Evolutionary conservation across 2,113 vertebrate genomes (phyloP).

Genomic region (Chaenogobius annularis): DNA sequence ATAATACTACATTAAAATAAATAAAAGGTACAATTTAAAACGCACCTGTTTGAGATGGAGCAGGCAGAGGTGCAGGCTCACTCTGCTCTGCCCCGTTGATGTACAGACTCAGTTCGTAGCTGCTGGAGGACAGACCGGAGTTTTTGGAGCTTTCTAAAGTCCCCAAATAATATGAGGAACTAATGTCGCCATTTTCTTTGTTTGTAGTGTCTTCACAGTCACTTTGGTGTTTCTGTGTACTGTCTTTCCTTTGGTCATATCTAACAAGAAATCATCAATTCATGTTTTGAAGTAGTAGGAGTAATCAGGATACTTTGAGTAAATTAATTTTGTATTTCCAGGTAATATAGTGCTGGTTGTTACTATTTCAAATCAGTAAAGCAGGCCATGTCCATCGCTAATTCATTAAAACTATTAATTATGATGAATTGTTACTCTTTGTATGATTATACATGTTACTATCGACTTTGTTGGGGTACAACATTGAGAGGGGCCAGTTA

Average conservation of each 20-base stretch:
- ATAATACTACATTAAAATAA: not conserved
- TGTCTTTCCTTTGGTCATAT: slow-evolving; percentile 45
- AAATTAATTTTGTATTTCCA: too few species aligned
- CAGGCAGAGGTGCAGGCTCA: not conserved
- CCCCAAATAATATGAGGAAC: slow-evolving; percentile 57
- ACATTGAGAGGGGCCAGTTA: too few species aligned
- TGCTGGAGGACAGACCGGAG: slow-evolving; percentile 87
- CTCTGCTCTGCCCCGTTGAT: slow-evolving; percentile 67
- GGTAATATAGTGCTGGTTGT: too few species aligned
- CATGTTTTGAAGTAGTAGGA: not conserved
- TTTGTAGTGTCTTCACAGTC: slow-evolving; percentile 28
- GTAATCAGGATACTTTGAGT: too few species aligned
- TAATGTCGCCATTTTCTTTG: slow-evolving; percentile 50
- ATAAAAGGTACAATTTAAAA: not conserved
- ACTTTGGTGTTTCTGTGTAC: slow-evolving; percentile 36
- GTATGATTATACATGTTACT: too few species aligned
- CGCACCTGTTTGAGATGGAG: slow-evolving; percentile 69
- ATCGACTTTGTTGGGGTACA: too few species aligned
- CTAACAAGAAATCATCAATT: slow-evolving; percentile 30
- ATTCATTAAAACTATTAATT: too few species aligned
- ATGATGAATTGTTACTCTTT: too few species aligned
- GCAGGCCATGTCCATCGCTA: too few species aligned
- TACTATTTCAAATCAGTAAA: too few species aligned
- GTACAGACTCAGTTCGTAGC: slow-evolving; percentile 89
- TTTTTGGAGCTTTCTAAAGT: slow-evolving; percentile 80